Evolutionary conservation across 2,888 invertebrate genomes (phyloP).

Genomic region (Acleris literana): DNA sequence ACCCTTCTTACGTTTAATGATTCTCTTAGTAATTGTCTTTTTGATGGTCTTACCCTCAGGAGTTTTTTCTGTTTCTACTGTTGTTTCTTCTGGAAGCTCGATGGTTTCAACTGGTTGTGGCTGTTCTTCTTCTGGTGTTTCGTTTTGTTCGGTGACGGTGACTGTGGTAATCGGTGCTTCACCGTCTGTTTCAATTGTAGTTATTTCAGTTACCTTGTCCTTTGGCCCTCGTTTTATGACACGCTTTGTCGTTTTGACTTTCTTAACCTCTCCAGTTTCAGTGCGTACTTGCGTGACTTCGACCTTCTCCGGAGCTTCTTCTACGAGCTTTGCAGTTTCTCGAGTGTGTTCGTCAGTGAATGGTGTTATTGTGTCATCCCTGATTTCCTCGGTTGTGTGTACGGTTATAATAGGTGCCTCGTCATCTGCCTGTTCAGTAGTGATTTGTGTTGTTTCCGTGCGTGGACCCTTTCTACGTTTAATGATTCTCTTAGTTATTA

Average conservation of each 20-base stretch:
- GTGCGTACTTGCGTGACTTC: slow-evolving; percentile 43
- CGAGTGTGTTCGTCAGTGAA: slow-evolving; percentile 36
- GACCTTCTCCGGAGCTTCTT: slow-evolving; percentile 8
- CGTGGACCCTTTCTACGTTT: slow-evolving; percentile 46
- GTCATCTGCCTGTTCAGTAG: slow-evolving; percentile 41
- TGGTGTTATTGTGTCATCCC: slow-evolving; percentile 51
- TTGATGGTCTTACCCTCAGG: slow-evolving; percentile 55
- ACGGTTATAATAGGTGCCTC: slow-evolving; percentile 48
- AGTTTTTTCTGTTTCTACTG: slow-evolving; percentile 45
- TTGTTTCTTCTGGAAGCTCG: slow-evolving; percentile 59
- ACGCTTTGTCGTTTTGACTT: slow-evolving; percentile 66
- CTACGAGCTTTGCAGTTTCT: slow-evolving; percentile 1
- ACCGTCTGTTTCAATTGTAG: slow-evolving; percentile 67
- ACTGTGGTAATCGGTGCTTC: slow-evolving; percentile 59
- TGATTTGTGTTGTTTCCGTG: slow-evolving; percentile 55
- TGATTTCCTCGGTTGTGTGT: slow-evolving; percentile 49
- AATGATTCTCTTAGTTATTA: slow-evolving; percentile 44
- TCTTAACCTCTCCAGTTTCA: slow-evolving; percentile 39
- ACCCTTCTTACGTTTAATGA: slow-evolving; percentile 65
- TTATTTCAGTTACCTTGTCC: slow-evolving; percentile 72
- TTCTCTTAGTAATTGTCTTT: slow-evolving; percentile 57
- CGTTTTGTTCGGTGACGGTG: slow-evolving; percentile 54
- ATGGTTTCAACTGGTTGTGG: slow-evolving; percentile 42
- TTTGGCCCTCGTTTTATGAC: slow-evolving; percentile 71
- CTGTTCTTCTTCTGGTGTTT: slow-evolving; percentile 52